Evolutionary conservation across 2,797 vertebrate genomes (phyloP), one percentile per base, ranked within the genome.

Genomic region (Tachyglossus aculeatus): DNA sequence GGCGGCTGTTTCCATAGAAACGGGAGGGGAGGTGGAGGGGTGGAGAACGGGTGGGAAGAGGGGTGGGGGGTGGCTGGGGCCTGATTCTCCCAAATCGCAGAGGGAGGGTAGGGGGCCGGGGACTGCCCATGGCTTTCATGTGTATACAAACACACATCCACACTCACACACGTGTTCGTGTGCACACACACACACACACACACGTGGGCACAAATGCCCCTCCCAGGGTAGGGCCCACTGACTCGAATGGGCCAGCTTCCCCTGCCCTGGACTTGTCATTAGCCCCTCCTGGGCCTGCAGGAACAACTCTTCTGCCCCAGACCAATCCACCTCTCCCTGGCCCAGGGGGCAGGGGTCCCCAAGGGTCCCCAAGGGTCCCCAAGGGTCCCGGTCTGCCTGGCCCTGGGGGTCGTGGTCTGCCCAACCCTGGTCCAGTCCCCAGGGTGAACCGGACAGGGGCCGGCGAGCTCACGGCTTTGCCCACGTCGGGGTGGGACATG

Each of bases 1-100:
- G 33, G 29, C 45, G 59, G 24, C 25, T 36, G 37, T 62, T 72
- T 67, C 56, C 55, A 79, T 34, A 24, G 62, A 41, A 62, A 81
- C 25, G 4, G 47, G 18, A 21, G 60, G 66, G 55, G 52, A 62
- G 6, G 57, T 21, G 14, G 37, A 18, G 19, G 3, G 27, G 12
- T 12, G 18, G 43, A 15, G 13, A 21, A 3, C 3, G 12, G 13
- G 15, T 31, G 25, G 51, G 31, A 54, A 44, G 31, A n/a, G 61
- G 19, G 5, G 15, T 47, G 3, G 32, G 56, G 50, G 29, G 36
- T 50, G 40, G 7, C 18, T 31, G 22, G 56, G 21, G n/a, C 41
- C 18, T 32, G 32, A 12, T 63, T 41, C 33, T 9, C 45, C 41
- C 53, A 38, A 71, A 52, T 51, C 10, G 10, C 36, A 39, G 34